Conservation (phyloP, 2,797 vertebrate species). For the Falco columbarius region DNA sequence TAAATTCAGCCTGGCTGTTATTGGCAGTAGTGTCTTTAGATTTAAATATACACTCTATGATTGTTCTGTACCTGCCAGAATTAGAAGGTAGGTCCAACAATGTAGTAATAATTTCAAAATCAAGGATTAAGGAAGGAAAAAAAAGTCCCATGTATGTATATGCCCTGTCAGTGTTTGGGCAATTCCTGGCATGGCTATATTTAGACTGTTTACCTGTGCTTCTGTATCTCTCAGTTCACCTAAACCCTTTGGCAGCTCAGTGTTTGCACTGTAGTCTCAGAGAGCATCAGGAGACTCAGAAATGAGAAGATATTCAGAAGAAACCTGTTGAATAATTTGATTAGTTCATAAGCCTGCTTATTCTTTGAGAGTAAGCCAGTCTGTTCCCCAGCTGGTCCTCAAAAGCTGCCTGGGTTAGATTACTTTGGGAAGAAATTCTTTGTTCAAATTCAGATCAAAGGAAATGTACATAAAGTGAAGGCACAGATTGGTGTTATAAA, state of each 20-base stretch:
- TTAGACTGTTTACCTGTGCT: neutral
- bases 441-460: neutral
- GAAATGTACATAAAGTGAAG: neutral
- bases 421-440: neutral
- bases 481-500: neutral
- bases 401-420: neutral
- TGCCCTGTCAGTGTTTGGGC: neutral
- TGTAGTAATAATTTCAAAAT: neutral
- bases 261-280: neutral
- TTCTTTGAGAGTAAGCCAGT: neutral
- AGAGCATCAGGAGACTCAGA: neutral
- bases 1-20: neutral
- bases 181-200: neutral
- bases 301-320: neutral
- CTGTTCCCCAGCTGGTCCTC: slow-evolving; percentile 2
- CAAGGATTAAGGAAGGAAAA: neutral
- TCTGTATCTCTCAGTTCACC: neutral
- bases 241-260: neutral
- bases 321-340: neutral
- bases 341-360: neutral
- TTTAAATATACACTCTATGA: neutral
- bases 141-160: neutral
- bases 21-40: neutral
- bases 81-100: neutral
- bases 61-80: neutral